Base-by-base conservation (phyloP, 2,113 vertebrate species). In the Equus przewalskii region DNA sequence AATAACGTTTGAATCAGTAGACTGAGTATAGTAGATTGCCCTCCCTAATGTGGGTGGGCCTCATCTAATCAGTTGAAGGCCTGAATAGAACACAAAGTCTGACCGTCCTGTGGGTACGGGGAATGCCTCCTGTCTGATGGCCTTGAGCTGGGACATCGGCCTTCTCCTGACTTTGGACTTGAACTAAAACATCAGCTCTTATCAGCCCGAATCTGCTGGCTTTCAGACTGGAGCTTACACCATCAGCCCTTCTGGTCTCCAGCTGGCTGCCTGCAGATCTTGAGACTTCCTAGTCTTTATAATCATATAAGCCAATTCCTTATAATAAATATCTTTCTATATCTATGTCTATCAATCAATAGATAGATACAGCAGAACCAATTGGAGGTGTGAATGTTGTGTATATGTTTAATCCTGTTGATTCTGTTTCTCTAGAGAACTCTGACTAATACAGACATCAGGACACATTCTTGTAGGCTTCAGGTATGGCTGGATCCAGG, bases 401-500 rank as follows among this genome's bases (percentile, higher is more conserved):
- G 14, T n/a, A 2, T 28, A 30, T 36, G 14, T 28, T 4, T 36
- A 30, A 83, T 64, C 24, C 7, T 58, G 82, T 22, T 21, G 24
- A 33, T 60, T 83, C 49, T 85, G 3, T 70, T 85, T 93, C 70
- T 85, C 36, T 90, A 3, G 6, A 56, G 72, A 79, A 46, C 19
- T 41, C 46, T 44, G 80, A 44, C 28, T 70, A 89, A 62, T 46
- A 60, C 5, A 64, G 62, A 49, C 13, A 83, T 30, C 51, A 51
- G 49, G 46, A 28, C 21, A 73, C 44, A 79, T 28, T 89, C 30
- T 51, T 0, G 36, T 65, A 14, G 13, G 18, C 24, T 85, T 95
- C 65, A 89, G 79, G 65, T 49, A 72, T 28, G 30, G 56, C 16
- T 72, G 30, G 54, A 78, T 84, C 84, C 72, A 92, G 72, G 84